These are phyloP conservation scores for Hoplodrina blanda DNA, from an alignment of 2,888 invertebrate genomes.

Conservation along the genomic window DNA sequence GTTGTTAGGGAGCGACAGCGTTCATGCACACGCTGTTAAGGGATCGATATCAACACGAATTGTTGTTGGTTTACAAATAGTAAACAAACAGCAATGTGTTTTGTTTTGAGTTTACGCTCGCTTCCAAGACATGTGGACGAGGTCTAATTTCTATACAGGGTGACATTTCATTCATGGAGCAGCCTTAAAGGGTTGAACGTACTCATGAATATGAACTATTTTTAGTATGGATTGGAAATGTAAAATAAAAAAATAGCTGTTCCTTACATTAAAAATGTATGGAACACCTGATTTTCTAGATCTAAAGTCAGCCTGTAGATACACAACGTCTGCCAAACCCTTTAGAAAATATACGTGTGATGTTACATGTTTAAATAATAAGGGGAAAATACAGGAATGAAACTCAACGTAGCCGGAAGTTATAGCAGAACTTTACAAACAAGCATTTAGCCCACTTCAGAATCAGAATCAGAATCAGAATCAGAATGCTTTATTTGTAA, in stretches of 20 bases:
- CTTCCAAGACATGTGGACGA: no score
- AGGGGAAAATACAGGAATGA: neutral
- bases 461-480: no score
- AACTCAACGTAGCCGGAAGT: constrained; percentile 3
- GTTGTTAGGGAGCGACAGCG: constrained; percentile 34
- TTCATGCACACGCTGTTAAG: constrained; percentile 25
- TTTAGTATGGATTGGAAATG: neutral
- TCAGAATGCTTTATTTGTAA: no score
- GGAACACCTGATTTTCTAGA: neutral
- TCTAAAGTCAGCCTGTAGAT: neutral
- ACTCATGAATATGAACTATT: neutral
- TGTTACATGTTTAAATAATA: constrained; percentile 13
- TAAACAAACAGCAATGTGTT: constrained; percentile 1
- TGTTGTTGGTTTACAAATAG: constrained; percentile 26
- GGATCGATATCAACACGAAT: constrained; percentile 30
- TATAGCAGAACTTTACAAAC: constrained; percentile 24
- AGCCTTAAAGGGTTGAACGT: no score
- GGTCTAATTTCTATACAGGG: no score
- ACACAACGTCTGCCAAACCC: neutral
- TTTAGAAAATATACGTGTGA: constrained; percentile 6
- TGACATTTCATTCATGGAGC: no score
- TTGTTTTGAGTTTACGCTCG: no score
- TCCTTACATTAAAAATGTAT: neutral
- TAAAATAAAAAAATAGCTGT: neutral
- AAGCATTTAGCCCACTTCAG: constrained; percentile 18